Percentiles rank a stretch among this genome's conserved stretches.
Evolutionary conservation across 1,140 invertebrate species (phyloP).

Genomic region (Monomorium pharaonis): DNA sequence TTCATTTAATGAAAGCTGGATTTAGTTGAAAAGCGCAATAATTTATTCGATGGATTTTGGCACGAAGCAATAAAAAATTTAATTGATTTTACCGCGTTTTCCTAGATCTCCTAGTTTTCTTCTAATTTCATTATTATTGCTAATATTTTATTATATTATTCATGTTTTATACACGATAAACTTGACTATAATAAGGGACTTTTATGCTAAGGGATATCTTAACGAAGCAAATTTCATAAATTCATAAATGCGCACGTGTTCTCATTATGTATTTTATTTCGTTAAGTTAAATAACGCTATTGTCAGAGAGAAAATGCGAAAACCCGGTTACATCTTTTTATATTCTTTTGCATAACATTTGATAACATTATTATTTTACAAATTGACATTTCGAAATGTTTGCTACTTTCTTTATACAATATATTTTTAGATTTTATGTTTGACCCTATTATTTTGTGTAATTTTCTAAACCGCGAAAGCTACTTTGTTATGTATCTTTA

Average conservation of each 20-base stretch:
- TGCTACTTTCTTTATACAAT: neutral
- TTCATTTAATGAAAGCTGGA: slow-evolving; percentile 12
- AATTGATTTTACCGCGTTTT: slow-evolving; percentile 53
- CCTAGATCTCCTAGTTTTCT: neutral
- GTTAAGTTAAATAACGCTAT: slow-evolving; percentile 60
- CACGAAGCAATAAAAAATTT: slow-evolving; percentile 20
- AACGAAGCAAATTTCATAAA: slow-evolving; percentile 67
- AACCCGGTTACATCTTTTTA: neutral
- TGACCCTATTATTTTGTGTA: neutral
- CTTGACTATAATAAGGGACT: slow-evolving; percentile 67
- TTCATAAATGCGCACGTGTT: neutral
- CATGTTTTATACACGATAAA: slow-evolving; percentile 33
- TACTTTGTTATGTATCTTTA: neutral
- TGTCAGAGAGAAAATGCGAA: slow-evolving; percentile 2
- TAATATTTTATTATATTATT: neutral
- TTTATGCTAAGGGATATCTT: slow-evolving; percentile 63
- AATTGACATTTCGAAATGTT: neutral
- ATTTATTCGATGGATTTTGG: slow-evolving; percentile 20
- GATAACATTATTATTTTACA: neutral
- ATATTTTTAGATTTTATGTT: neutral
- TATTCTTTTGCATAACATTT: slow-evolving; percentile 13
- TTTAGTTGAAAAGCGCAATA: slow-evolving; percentile 9
- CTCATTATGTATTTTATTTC: slow-evolving; percentile 33
- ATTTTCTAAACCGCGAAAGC: neutral
- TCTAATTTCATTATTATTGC: neutral